A percentile compares a stretch with the other conserved stretches of the same genome.
These are phyloP conservation scores for Labroides dimidiatus DNA, from an alignment of 2,797 vertebrate genomes.

Conservation along the genomic window DNA sequence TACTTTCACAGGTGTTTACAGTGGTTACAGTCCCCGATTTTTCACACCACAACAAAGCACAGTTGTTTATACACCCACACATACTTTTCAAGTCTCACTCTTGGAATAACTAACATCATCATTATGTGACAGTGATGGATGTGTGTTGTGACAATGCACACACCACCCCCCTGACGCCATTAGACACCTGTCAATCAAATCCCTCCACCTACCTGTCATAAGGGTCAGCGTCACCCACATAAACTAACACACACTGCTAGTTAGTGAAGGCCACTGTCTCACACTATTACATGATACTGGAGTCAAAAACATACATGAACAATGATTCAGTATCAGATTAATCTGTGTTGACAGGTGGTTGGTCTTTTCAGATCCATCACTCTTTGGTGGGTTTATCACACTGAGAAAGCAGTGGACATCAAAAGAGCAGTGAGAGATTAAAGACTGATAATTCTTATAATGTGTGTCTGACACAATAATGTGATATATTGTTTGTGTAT, in stretches of 20 bases:
- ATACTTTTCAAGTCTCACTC: conserved; percentile 25
- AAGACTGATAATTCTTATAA: conserved; percentile 24
- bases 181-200: conserved; percentile 74
- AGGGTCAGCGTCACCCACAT: conserved; percentile 30
- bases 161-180: conserved; percentile 52
- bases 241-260: conserved; percentile 1
- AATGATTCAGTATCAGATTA: background rate
- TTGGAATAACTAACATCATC: conserved; percentile 59
- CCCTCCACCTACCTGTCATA: conserved; percentile 14
- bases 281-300: conserved; percentile 11
- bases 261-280: conserved; percentile 10
- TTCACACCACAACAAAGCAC: conserved; percentile 12
- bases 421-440: background rate
- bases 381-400: background rate
- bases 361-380: background rate
- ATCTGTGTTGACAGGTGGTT: background rate
- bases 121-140: conserved; percentile 58
- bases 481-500: conserved; percentile 14
- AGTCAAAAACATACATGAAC: conserved; percentile 3
- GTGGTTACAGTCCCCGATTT: background rate
- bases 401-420: background rate
- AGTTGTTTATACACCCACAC: conserved; percentile 5
- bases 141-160: conserved; percentile 59
- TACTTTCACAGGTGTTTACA: background rate
- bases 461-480: conserved; percentile 30